phyloP scores from a whole-genome alignment of 1,140 invertebrate species.

The Pinna nobilis region DNA sequence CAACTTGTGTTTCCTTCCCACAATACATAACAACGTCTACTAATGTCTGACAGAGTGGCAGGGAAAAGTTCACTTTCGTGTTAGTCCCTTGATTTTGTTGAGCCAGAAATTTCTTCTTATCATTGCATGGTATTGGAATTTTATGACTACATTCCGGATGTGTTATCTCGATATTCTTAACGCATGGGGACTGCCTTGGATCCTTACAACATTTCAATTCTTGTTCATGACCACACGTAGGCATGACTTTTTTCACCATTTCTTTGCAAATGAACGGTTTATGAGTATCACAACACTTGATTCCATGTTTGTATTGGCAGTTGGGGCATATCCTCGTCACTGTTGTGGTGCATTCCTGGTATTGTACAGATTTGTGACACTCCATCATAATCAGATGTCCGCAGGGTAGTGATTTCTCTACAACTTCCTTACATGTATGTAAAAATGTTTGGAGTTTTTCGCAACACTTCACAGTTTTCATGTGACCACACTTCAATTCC shows the following conservation, averaged over 20 bases:
- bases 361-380: slow-evolving; percentile 48
- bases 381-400: slow-evolving; percentile 62
- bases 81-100: background rate
- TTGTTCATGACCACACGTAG: slow-evolving; percentile 79
- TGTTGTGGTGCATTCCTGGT: background rate
- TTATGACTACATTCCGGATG: slow-evolving; percentile 17
- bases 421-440: slow-evolving; percentile 32
- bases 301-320: slow-evolving; percentile 1
- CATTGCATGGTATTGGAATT: background rate
- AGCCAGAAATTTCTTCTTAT: slow-evolving; percentile 1
- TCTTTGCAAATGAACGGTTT: slow-evolving; percentile 76
- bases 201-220: slow-evolving; percentile 76
- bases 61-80: too few species aligned
- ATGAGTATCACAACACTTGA: slow-evolving; percentile 69
- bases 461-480: background rate
- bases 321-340: background rate
- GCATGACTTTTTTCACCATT: slow-evolving; percentile 60
- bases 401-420: slow-evolving; percentile 56
- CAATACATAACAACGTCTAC: background rate
- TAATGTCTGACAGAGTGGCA: background rate
- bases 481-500: slow-evolving; percentile 6
- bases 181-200: slow-evolving; percentile 78
- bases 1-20: background rate
- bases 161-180: slow-evolving; percentile 36
- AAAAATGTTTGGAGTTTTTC: background rate